Base-by-base conservation (phyloP, 1,140 invertebrate genomes). In the Hetaerina americana region DNA sequence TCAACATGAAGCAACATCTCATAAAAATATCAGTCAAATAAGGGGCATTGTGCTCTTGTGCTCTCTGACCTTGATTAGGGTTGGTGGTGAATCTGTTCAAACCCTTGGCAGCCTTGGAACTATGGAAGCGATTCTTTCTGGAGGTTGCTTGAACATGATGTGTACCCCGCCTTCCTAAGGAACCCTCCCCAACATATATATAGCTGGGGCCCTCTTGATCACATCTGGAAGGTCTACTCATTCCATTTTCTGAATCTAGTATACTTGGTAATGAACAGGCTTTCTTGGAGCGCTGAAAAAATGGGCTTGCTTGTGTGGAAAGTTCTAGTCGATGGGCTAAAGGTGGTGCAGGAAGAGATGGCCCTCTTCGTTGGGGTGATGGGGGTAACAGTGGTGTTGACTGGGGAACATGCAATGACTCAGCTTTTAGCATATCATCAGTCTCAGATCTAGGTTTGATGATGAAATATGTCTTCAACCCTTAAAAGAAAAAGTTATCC, bases 391-490 rank as follows among this genome's bases (percentile, higher is more conserved):
- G 24, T 26, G 29, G 27, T 18, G 69, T n/a, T 8, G 29, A 31
- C 22, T 57, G 71, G 5, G 66, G 27, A 5, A 82, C 69, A 81
- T 78, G 71, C 78, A 69, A 26, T n/a, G n/a, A n/a, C n/a, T n/a
- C n/a, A n/a, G n/a, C n/a, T n/a, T n/a, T n/a, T n/a, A n/a, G n/a
- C n/a, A n/a, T n/a, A n/a, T n/a, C n/a, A n/a, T n/a, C n/a, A n/a
- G n/a, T n/a, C 68, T 69, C 26, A 5, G 28, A 26, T 68, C 5
- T 26, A 6, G 15, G 40, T 1, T 57, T 57, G 66, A 87, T 79
- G 72, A 93, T 91, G 79, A 93, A 93, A 80, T 87, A 93, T 0
- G 92, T 94, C 80, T 90, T 90, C 78, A 92, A 85, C 76, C 87
- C 91, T 92, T 79, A 70, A 86, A 81, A 77, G 72, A 76, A 72